A percentile compares a stretch with the other conserved stretches of the same genome.
phyloP scores from a whole-genome alignment of 2,888 invertebrate species.

The Nemoura dubitans region DNA sequence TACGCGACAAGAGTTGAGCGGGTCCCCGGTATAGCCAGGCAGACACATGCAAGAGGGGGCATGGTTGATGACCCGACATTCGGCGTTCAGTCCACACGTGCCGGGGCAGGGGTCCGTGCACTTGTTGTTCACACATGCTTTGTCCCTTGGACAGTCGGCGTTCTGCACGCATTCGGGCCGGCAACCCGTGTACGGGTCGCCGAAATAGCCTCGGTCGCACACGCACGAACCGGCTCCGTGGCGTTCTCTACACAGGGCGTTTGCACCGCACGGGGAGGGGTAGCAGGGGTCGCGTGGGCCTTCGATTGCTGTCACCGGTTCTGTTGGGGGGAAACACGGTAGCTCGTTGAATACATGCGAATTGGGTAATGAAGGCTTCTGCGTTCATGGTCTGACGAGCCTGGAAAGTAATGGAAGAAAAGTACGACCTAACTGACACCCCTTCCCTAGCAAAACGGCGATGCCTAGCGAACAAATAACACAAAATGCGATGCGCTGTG shows the following conservation, averaged over 20 bases:
- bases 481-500: neutral
- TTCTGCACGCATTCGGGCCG: conserved; percentile 87
- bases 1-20: conserved; percentile 63
- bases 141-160: conserved; percentile 78
- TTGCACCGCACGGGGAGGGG: conserved; percentile 87
- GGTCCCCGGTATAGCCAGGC: conserved; percentile 82
- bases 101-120: conserved; percentile 85
- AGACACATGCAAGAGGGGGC: conserved; percentile 83
- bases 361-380: too few relatives aligned
- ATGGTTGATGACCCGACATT: conserved; percentile 83
- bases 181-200: conserved; percentile 88
- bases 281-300: conserved; percentile 81
- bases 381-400: neutral
- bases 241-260: conserved; percentile 83
- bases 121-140: conserved; percentile 85
- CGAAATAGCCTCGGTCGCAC: conserved; percentile 83
- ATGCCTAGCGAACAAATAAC: neutral
- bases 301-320: conserved; percentile 60
- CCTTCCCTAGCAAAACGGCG: neutral
- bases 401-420: neutral
- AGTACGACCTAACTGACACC: neutral
- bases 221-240: conserved; percentile 85
- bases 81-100: conserved; percentile 82
- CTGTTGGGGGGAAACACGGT: conserved; percentile 25
- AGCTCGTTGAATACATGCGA: neutral